These are phyloP conservation scores for Silurus aristotelis DNA, from an alignment of 2,797 vertebrate species.

Conservation along the genomic window DNA sequence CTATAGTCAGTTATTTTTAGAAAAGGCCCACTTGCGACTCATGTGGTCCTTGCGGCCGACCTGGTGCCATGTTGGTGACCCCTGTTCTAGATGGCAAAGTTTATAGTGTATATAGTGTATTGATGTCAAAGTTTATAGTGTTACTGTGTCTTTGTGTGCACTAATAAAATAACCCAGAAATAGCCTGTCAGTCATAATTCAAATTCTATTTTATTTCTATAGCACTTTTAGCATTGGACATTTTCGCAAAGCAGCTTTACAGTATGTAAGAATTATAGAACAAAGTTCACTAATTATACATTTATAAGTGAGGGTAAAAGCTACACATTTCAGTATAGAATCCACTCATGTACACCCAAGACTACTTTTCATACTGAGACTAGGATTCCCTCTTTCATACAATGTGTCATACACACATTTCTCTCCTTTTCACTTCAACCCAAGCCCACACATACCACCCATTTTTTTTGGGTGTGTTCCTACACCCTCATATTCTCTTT, in stretches of 20 bases:
- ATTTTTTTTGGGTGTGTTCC: constrained; percentile 39
- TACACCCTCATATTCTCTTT: constrained; percentile 34
- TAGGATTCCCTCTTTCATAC: constrained; percentile 73
- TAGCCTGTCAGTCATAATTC: too few relatives aligned
- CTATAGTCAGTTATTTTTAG: too few relatives aligned
- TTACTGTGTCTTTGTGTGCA: background rate
- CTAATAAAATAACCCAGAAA: background rate
- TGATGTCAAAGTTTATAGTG: background rate
- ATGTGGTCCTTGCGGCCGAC: too few relatives aligned
- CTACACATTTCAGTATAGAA: background rate
- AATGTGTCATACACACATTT: constrained; percentile 55
- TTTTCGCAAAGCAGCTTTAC: too few relatives aligned
- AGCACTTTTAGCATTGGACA: too few relatives aligned
- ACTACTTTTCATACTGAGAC: constrained; percentile 66
- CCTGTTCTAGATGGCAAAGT: too few relatives aligned
- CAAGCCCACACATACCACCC: constrained; percentile 47
- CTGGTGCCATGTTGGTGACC: too few relatives aligned
- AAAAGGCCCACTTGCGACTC: too few relatives aligned
- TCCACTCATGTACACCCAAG: constrained; percentile 29
- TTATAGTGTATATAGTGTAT: too few relatives aligned
- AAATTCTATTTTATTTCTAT: too few relatives aligned
- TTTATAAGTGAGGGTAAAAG: background rate
- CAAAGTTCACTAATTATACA: background rate
- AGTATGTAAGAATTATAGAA: too few relatives aligned
- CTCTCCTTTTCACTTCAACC: constrained; percentile 52